Base-by-base conservation (phyloP, 1,140 invertebrate genomes). In the Drosophila aff. region DNA sequence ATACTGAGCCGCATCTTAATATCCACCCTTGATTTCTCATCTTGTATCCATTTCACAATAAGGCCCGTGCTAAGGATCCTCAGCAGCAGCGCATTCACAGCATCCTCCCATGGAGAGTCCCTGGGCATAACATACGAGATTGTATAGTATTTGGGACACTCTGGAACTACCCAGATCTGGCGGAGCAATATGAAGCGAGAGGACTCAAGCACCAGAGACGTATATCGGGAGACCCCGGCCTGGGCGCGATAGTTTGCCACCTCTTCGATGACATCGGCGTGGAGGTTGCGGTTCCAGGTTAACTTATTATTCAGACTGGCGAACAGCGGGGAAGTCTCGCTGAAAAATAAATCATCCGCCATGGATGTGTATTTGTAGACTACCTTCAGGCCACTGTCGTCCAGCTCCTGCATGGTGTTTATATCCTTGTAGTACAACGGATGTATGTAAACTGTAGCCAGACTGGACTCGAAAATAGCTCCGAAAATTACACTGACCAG, bases 351-450 rank as follows among this genome's bases (percentile, higher is more conserved):
- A 74, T 93, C 92, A 47, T 93, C 92, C 8, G 82, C 85, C 85
- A 93, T 92, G 2, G 91, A 91, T n/a, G 72, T 77, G 69, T 92
- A 93, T 31, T 93, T 93, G 52, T 92, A 92, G 11, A 92, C 69
- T 7, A 93, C 84, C 38, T 81, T 66, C 6, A 91, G 57, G 9
- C 93, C 92, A 15, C 91, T 93, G 8, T 93, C 75, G 28, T 93
- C 93, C 44, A 94, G 44, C 21, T 94, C 89, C 52, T 93, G 71
- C 43, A 94, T 62, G 0, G 93, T 93, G 16, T 91, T 79, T 5
- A 94, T 93, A 23, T 94, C 91, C 15, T 84, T 82, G 44, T 93
- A 93, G 73, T 93, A 92, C 18, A 93, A 41, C 3, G 92, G 89
- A 43, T 92, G 91, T 38, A 92, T 93, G 33, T 93, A 92, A 15